Percentiles rank a stretch among this genome's conserved stretches.
Conservation (phyloP, 1,140 invertebrate species). For the Battus philenor region DNA sequence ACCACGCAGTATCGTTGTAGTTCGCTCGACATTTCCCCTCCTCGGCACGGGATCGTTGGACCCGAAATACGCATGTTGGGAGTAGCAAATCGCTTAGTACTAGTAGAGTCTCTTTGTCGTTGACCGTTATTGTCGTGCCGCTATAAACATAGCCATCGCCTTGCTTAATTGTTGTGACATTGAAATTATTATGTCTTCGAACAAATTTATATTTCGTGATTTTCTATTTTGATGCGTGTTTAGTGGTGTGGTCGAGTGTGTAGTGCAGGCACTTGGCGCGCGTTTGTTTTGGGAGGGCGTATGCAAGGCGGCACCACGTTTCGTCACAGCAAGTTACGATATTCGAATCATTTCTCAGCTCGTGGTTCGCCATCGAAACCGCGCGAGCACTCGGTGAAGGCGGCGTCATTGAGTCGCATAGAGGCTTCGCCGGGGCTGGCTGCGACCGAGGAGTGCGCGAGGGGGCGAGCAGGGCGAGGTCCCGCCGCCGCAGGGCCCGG, state of each 20-base stretch:
- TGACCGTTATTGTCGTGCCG: conserved; percentile 12
- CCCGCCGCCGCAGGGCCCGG: conserved; percentile 39
- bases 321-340: conserved; percentile 65
- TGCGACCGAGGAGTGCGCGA: conserved; percentile 48
- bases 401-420: conserved; percentile 60
- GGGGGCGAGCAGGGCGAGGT: conserved; percentile 45
- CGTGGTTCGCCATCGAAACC: conserved; percentile 47
- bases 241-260: conserved; percentile 2
- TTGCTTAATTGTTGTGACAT: conserved; percentile 8
- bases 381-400: conserved; percentile 50
- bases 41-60: neutral
- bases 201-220: neutral
- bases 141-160: neutral
- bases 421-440: conserved; percentile 49
- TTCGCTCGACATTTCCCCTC: neutral
- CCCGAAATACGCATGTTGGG: neutral
- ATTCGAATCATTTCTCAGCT: conserved; percentile 52
- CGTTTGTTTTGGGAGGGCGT: neutral
- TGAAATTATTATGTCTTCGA: neutral
- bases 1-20: conserved; percentile 4
- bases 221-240: neutral
- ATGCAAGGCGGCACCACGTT: conserved; percentile 52
- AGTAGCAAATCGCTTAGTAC: neutral
- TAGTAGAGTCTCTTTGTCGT: conserved; percentile 1
- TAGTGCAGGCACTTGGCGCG: neutral